Conservation (phyloP, 2,888 invertebrate species). For the Tenthredo distinguenda region DNA sequence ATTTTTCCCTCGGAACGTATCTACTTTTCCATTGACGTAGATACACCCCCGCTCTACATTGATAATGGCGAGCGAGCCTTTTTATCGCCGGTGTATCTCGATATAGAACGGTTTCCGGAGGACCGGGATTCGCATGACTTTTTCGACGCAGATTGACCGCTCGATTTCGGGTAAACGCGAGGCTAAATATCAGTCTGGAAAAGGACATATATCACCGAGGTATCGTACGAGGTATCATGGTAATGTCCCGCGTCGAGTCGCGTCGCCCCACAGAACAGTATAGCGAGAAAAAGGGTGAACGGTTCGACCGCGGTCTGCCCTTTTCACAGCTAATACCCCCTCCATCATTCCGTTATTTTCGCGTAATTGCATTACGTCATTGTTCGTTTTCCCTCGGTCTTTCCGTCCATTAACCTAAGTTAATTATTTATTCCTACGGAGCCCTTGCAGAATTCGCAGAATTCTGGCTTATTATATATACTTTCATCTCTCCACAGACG, state of each 20-base stretch:
- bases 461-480: neutral
- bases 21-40: neutral
- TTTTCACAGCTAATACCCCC: constrained; percentile 34
- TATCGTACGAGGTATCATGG: constrained; percentile 25
- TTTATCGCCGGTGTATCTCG: constrained; percentile 24
- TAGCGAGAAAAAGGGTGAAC: constrained; percentile 22
- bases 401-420: constrained; percentile 29
- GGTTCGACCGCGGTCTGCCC: constrained; percentile 17
- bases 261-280: neutral
- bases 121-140: neutral
- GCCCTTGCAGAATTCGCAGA: neutral
- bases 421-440: constrained; percentile 10
- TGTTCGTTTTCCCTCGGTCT: neutral
- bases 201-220: constrained; percentile 9
- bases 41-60: neutral
- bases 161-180: constrained; percentile 18
- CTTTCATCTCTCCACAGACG: neutral
- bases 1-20: neutral
- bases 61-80: neutral
- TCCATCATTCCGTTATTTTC: constrained; percentile 34
- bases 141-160: constrained; percentile 17
- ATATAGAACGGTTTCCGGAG: constrained; percentile 25
- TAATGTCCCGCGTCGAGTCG: constrained; percentile 15
- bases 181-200: constrained; percentile 25
- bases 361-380: constrained; percentile 37